Percentiles rank a stretch among this genome's conserved stretches.
Conservation (phyloP, 2,113 vertebrate species). For the Macroglossus sobrinus region DNA sequence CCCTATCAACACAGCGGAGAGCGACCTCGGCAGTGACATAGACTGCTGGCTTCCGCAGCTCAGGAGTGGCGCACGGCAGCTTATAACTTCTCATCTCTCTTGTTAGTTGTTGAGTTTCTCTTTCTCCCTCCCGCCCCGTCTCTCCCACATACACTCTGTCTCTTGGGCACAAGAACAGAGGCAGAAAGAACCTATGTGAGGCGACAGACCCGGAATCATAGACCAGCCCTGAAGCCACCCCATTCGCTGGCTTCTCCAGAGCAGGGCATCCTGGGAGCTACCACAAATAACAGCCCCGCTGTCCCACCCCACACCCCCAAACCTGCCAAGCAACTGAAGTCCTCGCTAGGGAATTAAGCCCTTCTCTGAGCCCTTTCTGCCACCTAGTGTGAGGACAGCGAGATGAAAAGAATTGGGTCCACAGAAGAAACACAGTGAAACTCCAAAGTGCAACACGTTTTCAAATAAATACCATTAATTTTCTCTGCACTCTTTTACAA, state of each 20-base stretch:
- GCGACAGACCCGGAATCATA: background rate
- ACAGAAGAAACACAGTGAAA: background rate
- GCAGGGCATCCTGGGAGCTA: background rate
- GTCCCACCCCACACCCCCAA: fast-evolving
- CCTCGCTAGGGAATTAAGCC: background rate
- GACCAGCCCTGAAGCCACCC: background rate
- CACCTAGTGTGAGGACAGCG: constrained; percentile 69
- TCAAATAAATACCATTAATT: background rate
- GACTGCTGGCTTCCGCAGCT: fast-evolving
- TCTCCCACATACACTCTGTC: too few species aligned
- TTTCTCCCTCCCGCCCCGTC: background rate
- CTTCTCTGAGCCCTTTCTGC: constrained; percentile 62
- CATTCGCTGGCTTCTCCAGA: background rate
- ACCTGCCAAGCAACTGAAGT: background rate
- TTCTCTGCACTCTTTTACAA: background rate
- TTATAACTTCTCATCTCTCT: background rate
- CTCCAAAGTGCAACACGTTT: background rate
- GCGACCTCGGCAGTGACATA: fast-evolving
- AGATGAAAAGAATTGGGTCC: background rate
- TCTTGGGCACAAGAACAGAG: background rate
- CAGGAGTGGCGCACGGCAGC: fast-evolving
- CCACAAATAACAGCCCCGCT: background rate
- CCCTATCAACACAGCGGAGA: background rate
- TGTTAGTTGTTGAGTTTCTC: background rate
- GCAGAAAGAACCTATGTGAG: background rate